These are phyloP conservation scores for Mesembrinibis cayennensis DNA, from an alignment of 2,113 vertebrate genomes.

Conservation along the genomic window DNA sequence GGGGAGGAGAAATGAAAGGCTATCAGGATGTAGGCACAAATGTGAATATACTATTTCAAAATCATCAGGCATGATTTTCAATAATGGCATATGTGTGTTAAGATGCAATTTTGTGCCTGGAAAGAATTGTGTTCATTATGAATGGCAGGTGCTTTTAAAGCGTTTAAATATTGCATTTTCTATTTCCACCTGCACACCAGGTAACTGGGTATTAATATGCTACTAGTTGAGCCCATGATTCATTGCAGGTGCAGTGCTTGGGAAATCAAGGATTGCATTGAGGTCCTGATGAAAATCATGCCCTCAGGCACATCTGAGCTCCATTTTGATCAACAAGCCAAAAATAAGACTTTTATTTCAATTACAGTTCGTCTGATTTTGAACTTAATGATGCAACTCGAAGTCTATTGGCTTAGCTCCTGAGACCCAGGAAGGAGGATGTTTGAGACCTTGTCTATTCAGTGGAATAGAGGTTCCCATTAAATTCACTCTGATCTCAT, in stretches of 20 bases:
- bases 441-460: slow-evolving; percentile 51
- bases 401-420: slow-evolving; percentile 60
- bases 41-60: slow-evolving; percentile 9
- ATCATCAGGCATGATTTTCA: slow-evolving; percentile 47
- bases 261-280: slow-evolving; percentile 67
- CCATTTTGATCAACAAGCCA: slow-evolving; percentile 61
- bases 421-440: slow-evolving; percentile 59
- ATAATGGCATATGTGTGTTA: slow-evolving; percentile 32
- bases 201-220: slow-evolving; percentile 65
- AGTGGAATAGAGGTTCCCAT: slow-evolving; percentile 45
- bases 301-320: slow-evolving; percentile 64
- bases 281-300: slow-evolving; percentile 69
- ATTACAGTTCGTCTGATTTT: slow-evolving; percentile 63
- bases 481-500: slow-evolving; percentile 51
- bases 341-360: slow-evolving; percentile 65
- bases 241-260: slow-evolving; percentile 67
- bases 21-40: slow-evolving; percentile 8
- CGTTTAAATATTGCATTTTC: slow-evolving; percentile 61
- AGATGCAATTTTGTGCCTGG: slow-evolving; percentile 54
- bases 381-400: slow-evolving; percentile 68
- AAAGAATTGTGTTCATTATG: slow-evolving; percentile 60
- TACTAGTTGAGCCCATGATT: slow-evolving; percentile 65
- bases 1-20: background rate
- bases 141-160: slow-evolving; percentile 64
- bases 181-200: slow-evolving; percentile 65